Conservation (phyloP, 2,888 invertebrate genomes). For the Drosophila diplacantha region DNA sequence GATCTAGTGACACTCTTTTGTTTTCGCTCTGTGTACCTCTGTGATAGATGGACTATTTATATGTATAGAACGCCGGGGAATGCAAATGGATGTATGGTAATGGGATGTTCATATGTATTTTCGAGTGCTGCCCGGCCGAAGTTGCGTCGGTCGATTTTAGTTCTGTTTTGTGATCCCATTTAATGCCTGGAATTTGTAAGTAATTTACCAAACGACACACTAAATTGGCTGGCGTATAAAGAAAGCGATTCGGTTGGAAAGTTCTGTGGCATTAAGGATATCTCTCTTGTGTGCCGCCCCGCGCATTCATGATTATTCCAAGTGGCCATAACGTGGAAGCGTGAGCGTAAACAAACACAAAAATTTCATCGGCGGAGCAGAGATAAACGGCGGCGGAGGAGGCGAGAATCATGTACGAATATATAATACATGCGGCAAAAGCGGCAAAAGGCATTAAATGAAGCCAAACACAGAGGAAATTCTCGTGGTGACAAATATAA, state of each 20-base stretch:
- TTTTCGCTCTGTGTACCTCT: conserved; percentile 3
- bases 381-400: conserved; percentile 25
- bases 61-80: conserved; percentile 1
- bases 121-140: conserved; percentile 20
- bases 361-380: conserved; percentile 21
- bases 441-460: conserved; percentile 51
- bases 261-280: conserved; percentile 17
- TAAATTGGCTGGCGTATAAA: conserved; percentile 26
- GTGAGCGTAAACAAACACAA: conserved; percentile 43
- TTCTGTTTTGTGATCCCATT: conserved; percentile 30
- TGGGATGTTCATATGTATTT: conserved; percentile 21
- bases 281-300: conserved; percentile 6
- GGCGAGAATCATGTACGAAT: conserved; percentile 18
- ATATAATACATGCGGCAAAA: conserved; percentile 10
- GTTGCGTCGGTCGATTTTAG: conserved; percentile 14
- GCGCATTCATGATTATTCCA: conserved; percentile 19
- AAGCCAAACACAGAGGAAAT: conserved; percentile 49
- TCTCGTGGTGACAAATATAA: conserved; percentile 33
- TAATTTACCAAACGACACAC: conserved; percentile 29
- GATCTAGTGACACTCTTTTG: neutral
- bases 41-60: conserved; percentile 20
- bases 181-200: conserved; percentile 31
- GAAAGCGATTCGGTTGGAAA: conserved; percentile 19
- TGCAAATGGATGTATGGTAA: conserved; percentile 19
- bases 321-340: conserved; percentile 34